Evolutionary conservation across 2,888 invertebrate genomes (phyloP).

Genomic region (Mythimna ferrago): DNA sequence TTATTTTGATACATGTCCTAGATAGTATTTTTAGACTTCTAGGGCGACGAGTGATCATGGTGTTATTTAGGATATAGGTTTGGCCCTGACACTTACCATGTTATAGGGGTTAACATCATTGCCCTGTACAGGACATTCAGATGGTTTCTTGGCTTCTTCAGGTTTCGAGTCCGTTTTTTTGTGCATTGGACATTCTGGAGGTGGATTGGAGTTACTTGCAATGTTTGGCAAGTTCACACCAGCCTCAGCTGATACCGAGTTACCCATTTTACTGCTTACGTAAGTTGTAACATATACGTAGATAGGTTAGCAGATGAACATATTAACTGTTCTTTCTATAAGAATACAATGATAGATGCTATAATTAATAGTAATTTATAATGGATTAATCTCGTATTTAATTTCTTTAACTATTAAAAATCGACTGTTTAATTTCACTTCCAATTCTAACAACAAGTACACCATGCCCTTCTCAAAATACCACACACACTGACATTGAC

Average conservation of each 20-base stretch:
- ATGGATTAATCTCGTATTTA: neutral
- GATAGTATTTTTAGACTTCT: constrained; percentile 30
- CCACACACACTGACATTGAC: neutral
- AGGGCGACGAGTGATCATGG: neutral
- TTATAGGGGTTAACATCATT: constrained; percentile 95
- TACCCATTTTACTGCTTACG: constrained; percentile 85
- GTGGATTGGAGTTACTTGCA: constrained; percentile 83
- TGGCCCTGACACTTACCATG: constrained; percentile 83
- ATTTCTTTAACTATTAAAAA: neutral
- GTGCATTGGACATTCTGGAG: constrained; percentile 97
- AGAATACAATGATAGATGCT: neutral
- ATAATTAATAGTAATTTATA: neutral
- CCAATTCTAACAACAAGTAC: neutral
- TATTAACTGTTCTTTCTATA: constrained; percentile 18
- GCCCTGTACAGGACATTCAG: constrained; percentile 94
- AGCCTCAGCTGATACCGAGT: constrained; percentile 83
- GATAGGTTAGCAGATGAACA: constrained; percentile 71
- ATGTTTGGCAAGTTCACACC: constrained; percentile 67
- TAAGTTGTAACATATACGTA: constrained; percentile 70
- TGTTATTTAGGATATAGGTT: neutral
- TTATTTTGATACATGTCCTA: constrained; percentile 82
- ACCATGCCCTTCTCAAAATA: constrained; percentile 30
- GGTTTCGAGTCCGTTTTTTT: constrained; percentile 83
- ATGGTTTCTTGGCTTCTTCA: constrained; percentile 69
- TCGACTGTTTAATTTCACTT: neutral